Conservation (phyloP, 2,888 invertebrate genomes). For the Pristionchus exspectatus region DNA sequence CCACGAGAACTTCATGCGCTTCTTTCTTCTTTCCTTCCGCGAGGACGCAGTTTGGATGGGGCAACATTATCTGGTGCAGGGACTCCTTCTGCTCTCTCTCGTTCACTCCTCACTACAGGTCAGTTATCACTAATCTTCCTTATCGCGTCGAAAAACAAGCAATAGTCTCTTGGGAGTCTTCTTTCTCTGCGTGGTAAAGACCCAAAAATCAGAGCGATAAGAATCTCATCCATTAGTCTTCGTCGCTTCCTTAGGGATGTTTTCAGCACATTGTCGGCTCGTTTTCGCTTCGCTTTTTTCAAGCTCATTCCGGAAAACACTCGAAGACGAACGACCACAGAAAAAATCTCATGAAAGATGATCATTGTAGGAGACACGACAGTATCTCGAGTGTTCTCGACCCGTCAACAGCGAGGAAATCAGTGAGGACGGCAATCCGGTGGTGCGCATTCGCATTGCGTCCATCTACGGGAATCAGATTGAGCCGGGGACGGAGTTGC, state of each 20-base stretch:
- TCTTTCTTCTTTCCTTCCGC: conserved; percentile 11
- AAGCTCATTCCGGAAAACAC: background rate
- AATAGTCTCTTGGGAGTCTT: background rate
- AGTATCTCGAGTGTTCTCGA: conserved; percentile 32
- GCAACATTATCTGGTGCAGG: background rate
- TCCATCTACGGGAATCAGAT: conserved; percentile 24
- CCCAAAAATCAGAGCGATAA: conserved; percentile 21
- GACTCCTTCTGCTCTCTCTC: conserved; percentile 8
- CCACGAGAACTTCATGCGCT: conserved; percentile 35
- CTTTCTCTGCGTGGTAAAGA: background rate
- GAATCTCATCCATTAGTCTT: conserved; percentile 1
- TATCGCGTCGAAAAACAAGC: background rate
- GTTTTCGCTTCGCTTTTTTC: conserved; percentile 12
- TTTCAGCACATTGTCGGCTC: conserved; percentile 35
- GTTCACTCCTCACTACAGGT: conserved; percentile 20
- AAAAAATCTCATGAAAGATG: background rate
- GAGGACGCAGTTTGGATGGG: background rate
- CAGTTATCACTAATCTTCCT: background rate
- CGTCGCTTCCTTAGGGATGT: background rate
- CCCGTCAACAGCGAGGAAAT: background rate
- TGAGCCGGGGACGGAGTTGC: conserved; percentile 18
- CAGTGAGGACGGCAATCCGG: background rate
- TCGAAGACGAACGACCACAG: background rate
- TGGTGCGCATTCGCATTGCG: background rate
- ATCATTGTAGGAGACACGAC: conserved; percentile 24